A percentile compares a stretch with the other conserved stretches of the same genome.
Evolutionary conservation across 2,113 vertebrate species (phyloP).

Genomic region (Garra rufa): DNA sequence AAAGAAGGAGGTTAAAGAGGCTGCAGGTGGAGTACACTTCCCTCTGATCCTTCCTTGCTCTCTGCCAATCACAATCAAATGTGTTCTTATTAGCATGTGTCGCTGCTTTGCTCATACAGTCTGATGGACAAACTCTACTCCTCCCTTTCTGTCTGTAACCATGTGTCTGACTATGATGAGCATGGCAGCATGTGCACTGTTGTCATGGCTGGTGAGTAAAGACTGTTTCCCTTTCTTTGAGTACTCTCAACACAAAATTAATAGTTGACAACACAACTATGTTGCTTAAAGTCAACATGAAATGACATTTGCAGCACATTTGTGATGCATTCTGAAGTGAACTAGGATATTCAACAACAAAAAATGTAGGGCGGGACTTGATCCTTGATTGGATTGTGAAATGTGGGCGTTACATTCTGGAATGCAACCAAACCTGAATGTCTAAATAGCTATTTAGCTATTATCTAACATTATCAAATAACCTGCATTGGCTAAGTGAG

Average conservation of each 20-base stretch:
- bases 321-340: background rate
- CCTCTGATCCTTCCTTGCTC: conserved; percentile 20
- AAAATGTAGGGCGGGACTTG: background rate
- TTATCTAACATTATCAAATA: background rate
- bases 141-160: conserved; percentile 50
- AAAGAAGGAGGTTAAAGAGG: conserved; percentile 1
- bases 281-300: background rate
- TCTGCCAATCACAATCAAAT: conserved; percentile 26
- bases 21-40: conserved; percentile 9
- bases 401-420: background rate
- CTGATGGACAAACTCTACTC: conserved; percentile 54
- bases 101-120: conserved; percentile 40
- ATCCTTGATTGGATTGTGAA: background rate
- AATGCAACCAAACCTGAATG: background rate
- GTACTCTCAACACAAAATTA: background rate
- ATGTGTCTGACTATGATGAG: conserved; percentile 78
- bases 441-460: background rate
- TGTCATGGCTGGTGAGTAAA: conserved; percentile 75
- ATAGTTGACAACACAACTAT: background rate
- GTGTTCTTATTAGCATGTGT: background rate
- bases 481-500: background rate
- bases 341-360: too few relatives aligned
- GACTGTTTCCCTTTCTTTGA: background rate
- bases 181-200: conserved; percentile 71
- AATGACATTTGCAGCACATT: background rate